phyloP scores from a whole-genome alignment of 1,140 invertebrate species.

The Drosophila equinoxialis region DNA sequence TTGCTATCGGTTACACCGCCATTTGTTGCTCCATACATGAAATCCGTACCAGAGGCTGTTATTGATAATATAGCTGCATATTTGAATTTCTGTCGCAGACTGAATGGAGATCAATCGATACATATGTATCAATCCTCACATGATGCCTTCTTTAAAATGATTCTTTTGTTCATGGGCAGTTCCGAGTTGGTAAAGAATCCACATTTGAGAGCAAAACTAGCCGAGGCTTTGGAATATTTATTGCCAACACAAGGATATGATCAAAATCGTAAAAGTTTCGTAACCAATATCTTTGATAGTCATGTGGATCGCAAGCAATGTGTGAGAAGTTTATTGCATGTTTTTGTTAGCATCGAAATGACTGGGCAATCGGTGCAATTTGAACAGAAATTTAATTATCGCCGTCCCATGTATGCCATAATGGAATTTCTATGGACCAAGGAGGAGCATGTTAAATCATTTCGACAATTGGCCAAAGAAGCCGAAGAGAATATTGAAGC shows the following conservation, averaged over 20 bases:
- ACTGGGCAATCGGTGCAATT: slow-evolving; percentile 97
- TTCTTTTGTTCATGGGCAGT: slow-evolving; percentile 90
- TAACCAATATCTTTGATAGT: slow-evolving; percentile 88
- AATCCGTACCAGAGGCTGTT: slow-evolving; percentile 94
- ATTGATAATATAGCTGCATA: slow-evolving; percentile 93
- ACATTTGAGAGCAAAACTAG: slow-evolving; percentile 94
- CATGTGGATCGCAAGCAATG: slow-evolving; percentile 90
- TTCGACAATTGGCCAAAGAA: slow-evolving; percentile 90
- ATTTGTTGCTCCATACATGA: slow-evolving; percentile 69
- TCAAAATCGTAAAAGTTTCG: slow-evolving; percentile 87
- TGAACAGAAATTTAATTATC: slow-evolving; percentile 98
- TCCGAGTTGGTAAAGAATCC: slow-evolving; percentile 93
- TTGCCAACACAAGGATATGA: slow-evolving; percentile 87
- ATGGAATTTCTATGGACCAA: slow-evolving; percentile 96
- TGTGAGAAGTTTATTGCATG: slow-evolving; percentile 90
- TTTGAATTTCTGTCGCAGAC: slow-evolving; percentile 89
- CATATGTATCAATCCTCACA: slow-evolving; percentile 83
- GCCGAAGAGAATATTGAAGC: slow-evolving; percentile 95
- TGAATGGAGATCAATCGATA: slow-evolving; percentile 85
- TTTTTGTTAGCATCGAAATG: slow-evolving; percentile 99
- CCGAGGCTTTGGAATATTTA: slow-evolving; percentile 93
- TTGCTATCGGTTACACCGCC: slow-evolving; percentile 60
- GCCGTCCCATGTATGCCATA: slow-evolving; percentile 96
- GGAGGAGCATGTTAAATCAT: slow-evolving; percentile 88
- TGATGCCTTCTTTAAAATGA: slow-evolving; percentile 89